Base-by-base conservation (phyloP, 2,888 invertebrate species). In the Apamea monoglypha region DNA sequence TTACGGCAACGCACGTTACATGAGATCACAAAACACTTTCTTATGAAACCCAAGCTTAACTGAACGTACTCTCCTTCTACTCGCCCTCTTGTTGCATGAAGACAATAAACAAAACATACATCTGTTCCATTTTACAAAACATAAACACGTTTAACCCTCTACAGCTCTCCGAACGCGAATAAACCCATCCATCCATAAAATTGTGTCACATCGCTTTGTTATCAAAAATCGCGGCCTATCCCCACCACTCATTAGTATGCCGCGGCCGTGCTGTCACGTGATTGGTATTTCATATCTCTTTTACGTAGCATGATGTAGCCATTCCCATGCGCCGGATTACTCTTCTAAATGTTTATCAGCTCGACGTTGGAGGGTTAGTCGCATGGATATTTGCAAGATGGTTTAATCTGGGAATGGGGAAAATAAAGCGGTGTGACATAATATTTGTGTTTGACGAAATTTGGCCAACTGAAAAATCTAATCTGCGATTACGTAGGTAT, bases 261-360 rank as follows among this genome's bases (percentile, higher is more conserved):
- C 32, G 50, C 3, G 18, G 16, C n/a, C 67, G 85, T 80, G 14
- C 81, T 77, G 89, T 87, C 89, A 85, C 89, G 83, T 89, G 89
- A 89, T 89, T 90, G 88, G 88, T 89, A 88, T 89, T 89, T 88
- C 81, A 90, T 90, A 88, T 88, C 85, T 87, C 70, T 83, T 78
- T 81, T 79, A 74, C 76, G 81, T 44, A 82, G 74, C 79, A 29
- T 83, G 83, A 89, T 88, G 83, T 78, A 85, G 69, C 78, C 50
- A 85, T 88, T 89, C 82, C 84, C 78, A 88, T 90, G 85, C 89
- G 47, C 44, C 29, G 80, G 79, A 77, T 75, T 76, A 84, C 80
- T 82, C 73, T 77, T 83, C 78, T 80, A 77, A 86, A 88, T 88
- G 81, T 78, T 88, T 90, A 86, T 88, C 88, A 82, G 78, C 67